Evolutionary conservation across 2,797 vertebrate genomes (phyloP).

Genomic region (Clarias pachynema): DNA sequence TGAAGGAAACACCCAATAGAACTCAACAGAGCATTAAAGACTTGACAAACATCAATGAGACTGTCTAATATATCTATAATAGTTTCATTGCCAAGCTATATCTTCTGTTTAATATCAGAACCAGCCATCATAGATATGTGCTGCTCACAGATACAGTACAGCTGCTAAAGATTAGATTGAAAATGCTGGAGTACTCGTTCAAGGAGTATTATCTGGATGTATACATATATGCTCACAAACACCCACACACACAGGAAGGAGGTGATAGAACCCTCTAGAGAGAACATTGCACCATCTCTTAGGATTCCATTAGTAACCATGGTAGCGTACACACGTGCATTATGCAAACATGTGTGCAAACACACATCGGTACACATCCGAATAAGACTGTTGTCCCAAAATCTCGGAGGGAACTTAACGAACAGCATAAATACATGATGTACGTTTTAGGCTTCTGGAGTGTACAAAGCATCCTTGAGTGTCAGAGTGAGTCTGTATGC

Average conservation of each 20-base stretch:
- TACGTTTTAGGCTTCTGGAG: background rate
- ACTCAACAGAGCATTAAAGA: background rate
- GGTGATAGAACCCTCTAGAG: constrained; percentile 16
- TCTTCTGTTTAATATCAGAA: background rate
- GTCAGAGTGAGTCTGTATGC: background rate
- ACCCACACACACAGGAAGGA: constrained; percentile 30
- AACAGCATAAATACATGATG: constrained; percentile 15
- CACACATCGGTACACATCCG: constrained; percentile 30
- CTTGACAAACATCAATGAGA: background rate
- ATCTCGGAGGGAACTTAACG: background rate
- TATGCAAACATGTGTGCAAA: constrained; percentile 41
- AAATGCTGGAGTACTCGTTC: background rate
- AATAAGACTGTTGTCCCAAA: constrained; percentile 11
- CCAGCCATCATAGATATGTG: background rate
- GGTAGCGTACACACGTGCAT: constrained; percentile 41
- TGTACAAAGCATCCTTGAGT: background rate
- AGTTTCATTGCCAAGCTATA: background rate
- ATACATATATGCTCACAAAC: constrained; percentile 1
- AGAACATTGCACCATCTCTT: constrained; percentile 28
- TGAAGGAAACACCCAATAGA: background rate
- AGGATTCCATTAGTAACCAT: constrained; percentile 45
- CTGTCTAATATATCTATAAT: background rate
- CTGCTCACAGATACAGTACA: background rate
- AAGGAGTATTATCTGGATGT: background rate
- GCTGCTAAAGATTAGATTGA: background rate